phyloP scores from a whole-genome alignment of 1,140 invertebrate species.

The Aporrectodea caliginosa region DNA sequence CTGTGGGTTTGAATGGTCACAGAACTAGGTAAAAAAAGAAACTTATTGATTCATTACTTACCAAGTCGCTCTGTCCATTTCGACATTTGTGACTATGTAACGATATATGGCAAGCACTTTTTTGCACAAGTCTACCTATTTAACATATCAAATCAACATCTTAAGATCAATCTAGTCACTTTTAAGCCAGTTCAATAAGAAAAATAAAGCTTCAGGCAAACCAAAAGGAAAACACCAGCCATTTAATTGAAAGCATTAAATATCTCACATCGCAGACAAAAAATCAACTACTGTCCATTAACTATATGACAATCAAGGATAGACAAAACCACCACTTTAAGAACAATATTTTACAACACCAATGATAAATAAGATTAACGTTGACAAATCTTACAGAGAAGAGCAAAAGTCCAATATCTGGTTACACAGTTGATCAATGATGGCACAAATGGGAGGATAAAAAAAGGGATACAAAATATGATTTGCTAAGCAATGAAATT shows the following conservation, averaged over 20 bases:
- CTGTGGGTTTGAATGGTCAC: not conserved
- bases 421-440: not conserved
- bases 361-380: too few species aligned
- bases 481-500: not conserved
- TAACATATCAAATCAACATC: not conserved
- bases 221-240: not conserved
- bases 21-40: not conserved
- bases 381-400: too few species aligned
- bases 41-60: conserved; percentile 52
- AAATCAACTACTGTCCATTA: not conserved
- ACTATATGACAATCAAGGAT: too few species aligned
- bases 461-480: not conserved
- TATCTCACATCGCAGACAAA: not conserved
- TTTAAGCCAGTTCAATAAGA: not conserved
- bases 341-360: too few species aligned
- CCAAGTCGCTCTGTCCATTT: conserved; percentile 88
- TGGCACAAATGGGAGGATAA: not conserved
- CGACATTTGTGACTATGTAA: conserved; percentile 93
- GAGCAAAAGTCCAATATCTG: not conserved
- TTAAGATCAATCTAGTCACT: not conserved
- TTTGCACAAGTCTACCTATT: conserved; percentile 89
- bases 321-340: too few species aligned
- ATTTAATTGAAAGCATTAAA: not conserved
- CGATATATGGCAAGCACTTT: conserved; percentile 92
- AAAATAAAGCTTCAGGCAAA: not conserved